Conservation (phyloP, 2,888 invertebrate genomes). For the Lissocephala sabroskyi region DNA sequence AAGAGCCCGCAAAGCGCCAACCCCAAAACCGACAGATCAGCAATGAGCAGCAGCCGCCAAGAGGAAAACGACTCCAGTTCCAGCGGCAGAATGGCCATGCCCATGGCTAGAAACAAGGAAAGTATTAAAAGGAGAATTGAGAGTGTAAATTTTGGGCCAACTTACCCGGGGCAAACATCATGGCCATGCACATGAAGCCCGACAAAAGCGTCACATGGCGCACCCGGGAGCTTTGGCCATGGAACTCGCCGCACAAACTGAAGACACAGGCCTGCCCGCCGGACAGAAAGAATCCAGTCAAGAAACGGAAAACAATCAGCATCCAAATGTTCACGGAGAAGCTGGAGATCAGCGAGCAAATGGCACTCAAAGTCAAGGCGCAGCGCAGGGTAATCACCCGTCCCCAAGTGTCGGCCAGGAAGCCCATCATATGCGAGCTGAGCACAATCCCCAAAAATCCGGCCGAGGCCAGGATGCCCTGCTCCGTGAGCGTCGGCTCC, state of each 20-base stretch:
- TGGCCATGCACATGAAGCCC: conserved; percentile 75
- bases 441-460: conserved; percentile 80
- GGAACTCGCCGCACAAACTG: conserved; percentile 77
- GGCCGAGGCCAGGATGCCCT: conserved; percentile 78
- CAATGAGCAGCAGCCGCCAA: conserved; percentile 82
- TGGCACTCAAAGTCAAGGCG: conserved; percentile 74
- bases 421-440: conserved; percentile 87
- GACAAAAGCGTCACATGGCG: conserved; percentile 76
- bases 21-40: conserved; percentile 79
- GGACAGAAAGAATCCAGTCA: conserved; percentile 77
- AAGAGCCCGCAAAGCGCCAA: conserved; percentile 76
- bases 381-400: conserved; percentile 76
- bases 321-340: conserved; percentile 77
- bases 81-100: conserved; percentile 80
- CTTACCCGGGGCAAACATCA: conserved; percentile 75
- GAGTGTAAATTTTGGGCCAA: too few species aligned
- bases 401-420: conserved; percentile 83
- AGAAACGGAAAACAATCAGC: conserved; percentile 76
- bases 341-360: conserved; percentile 76
- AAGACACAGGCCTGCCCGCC: conserved; percentile 75
- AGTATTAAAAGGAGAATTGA: too few species aligned
- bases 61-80: conserved; percentile 76
- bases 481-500: conserved; percentile 75
- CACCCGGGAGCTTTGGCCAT: conserved; percentile 73
- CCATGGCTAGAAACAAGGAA: too few species aligned